Evolutionary conservation across 1,140 invertebrate species (phyloP), one percentile per base, ranked within the genome.

Genomic region (Diorhabda carinulata): DNA sequence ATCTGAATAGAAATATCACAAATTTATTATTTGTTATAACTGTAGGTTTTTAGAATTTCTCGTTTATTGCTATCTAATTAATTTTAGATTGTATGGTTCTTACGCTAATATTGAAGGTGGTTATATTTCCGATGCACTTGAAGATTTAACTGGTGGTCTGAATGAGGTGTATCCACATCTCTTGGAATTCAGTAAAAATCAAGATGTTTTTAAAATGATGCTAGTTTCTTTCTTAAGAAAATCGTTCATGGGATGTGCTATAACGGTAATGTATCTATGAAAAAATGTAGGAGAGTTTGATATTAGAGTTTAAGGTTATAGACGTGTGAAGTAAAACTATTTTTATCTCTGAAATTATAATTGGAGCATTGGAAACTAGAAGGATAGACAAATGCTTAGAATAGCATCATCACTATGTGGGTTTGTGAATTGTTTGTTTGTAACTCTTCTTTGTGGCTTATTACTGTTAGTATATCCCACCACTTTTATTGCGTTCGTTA

Each of bases 131-230:
- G 90, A 92, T 77, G 90, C 90, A 5, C 84, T 92, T 80, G 88
- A 90, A 66, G 91, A 92, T 78, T 90, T 92, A 74, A 92, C 90
- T 57, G 90, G 89, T 8, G 90, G 90, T 65, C 82, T 91, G 4
- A 85, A 87, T 4, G 89, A 91, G 78, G 84, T 84, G 71, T 70
- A 81, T 59, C 10, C n/a, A 5, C 42, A 63, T n/a, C 9, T 63
- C 8, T 8, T 44, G 40, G 3, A 63, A n/a, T 5, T 61, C 9
- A 71, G 77, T 56, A 66, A 82, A n/a, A 69, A 73, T 47, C 69
- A 73, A 2, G 70, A n/a, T 83, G 69, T 69, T 40, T 86, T 88
- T 70, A 82, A 83, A 41, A 85, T 88, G 68, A 82, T 91, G 81
- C 75, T 85, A 47, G 86, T 89, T 74, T 87, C 87, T 47, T 81